Conservation (phyloP, 2,113 vertebrate species). For the Formicarius rufipectus region DNA sequence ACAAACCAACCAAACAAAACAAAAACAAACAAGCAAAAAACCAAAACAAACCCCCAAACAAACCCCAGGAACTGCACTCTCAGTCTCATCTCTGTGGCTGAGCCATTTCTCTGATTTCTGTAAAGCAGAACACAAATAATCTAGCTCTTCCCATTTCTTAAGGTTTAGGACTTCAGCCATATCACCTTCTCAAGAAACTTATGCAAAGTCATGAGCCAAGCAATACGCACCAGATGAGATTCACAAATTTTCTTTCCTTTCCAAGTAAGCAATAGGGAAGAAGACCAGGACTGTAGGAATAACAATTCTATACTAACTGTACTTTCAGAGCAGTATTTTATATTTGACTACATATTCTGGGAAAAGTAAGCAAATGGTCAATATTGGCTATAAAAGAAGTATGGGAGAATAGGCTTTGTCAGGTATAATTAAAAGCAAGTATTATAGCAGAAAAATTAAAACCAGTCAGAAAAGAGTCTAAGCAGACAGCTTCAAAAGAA, state of each 20-base stretch:
- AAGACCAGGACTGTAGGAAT: neutral
- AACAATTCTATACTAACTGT: neutral
- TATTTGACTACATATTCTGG: neutral
- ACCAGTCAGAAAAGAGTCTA: neutral
- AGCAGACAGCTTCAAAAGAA: neutral
- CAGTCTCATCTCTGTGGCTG: neutral
- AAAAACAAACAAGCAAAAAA: too few relatives aligned
- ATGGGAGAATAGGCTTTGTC: neutral
- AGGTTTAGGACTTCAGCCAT: neutral
- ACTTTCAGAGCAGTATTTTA: neutral
- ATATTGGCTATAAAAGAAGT: neutral
- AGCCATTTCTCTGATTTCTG: neutral
- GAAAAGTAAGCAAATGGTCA: neutral
- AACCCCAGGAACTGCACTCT: neutral
- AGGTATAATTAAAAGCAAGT: neutral
- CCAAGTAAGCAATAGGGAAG: neutral
- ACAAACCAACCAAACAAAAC: too few relatives aligned
- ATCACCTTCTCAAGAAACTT: neutral
- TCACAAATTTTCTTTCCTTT: neutral
- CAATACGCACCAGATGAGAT: neutral
- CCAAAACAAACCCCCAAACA: neutral
- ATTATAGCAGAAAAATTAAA: neutral
- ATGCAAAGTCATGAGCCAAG: neutral
- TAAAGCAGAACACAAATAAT: neutral
- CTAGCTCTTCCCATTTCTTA: neutral